These are phyloP conservation scores for Diabrotica virgifera DNA, from an alignment of 1,140 invertebrate species.

Conservation along the genomic window DNA sequence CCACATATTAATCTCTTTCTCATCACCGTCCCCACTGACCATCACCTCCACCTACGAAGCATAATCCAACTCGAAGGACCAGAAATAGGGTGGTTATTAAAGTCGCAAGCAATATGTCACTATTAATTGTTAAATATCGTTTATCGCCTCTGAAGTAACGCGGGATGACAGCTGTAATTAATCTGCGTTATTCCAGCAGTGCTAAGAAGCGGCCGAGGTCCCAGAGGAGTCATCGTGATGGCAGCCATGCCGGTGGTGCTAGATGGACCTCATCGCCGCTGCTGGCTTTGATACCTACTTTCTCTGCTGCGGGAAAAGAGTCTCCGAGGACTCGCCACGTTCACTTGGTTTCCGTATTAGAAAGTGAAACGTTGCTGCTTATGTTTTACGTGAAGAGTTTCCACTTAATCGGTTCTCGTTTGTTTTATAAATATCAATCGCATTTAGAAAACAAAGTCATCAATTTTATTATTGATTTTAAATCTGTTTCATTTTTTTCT, in stretches of 20 bases:
- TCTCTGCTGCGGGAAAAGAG: background rate
- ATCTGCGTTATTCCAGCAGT: conserved; percentile 47
- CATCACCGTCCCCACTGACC: conserved; percentile 14
- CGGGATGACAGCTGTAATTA: conserved; percentile 48
- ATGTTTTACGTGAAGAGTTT: no score
- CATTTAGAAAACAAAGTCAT: no score
- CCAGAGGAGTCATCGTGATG: conserved; percentile 43
- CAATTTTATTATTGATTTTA: no score
- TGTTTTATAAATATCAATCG: no score
- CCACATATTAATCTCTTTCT: background rate
- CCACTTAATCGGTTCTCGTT: no score
- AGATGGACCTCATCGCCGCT: conserved; percentile 10
- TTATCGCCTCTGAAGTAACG: conserved; percentile 46
- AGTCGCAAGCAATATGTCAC: conserved; percentile 42
- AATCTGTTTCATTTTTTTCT: no score
- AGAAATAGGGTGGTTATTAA: conserved; percentile 35
- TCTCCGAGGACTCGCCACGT: conserved; percentile 7
- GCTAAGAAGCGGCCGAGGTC: conserved; percentile 42
- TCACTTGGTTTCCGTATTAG: conserved; percentile 1
- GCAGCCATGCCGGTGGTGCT: conserved; percentile 6
- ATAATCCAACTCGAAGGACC: conserved; percentile 35
- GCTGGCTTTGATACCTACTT: conserved; percentile 6
- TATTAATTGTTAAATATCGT: conserved; percentile 50
- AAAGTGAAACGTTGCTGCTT: background rate
- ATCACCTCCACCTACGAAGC: conserved; percentile 11